Evolutionary conservation across 2,113 vertebrate species (phyloP), one percentile per base, ranked within the genome.

Genomic region (Perca flavescens): DNA sequence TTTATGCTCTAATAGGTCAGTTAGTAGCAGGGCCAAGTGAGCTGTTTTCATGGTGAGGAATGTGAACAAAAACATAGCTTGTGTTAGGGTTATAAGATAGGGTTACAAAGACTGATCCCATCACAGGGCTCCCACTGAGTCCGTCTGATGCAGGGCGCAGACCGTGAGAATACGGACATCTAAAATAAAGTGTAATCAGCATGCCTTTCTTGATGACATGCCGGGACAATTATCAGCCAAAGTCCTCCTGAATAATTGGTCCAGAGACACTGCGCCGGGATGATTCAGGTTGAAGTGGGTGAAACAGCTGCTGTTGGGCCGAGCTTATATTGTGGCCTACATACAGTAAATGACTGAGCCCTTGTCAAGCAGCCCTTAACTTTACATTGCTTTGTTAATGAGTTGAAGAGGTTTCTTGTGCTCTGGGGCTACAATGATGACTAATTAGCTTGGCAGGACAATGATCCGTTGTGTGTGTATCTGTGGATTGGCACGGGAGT

Each of bases 321-420:
- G 1, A 46, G 72, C 72, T 66, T 54, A 25, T 40, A 53, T 34
- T 8, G 31, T 40, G 50, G 47, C 46, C 47, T n/a, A 3, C 6
- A 11, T 43, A 43, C 40, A 11, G 43, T 43, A 49, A 60, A 57
- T 89, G 56, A 77, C 74, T 54, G 77, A 53, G 52, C 34, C 64
- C 65, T 92, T 79, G 77, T 77, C 49, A 22, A 61, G 34, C 60
- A 68, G 70, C 64, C 17, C 58, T 74, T 82, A 14, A 66, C 69
- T 81, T 63, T 83, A 31, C 69, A 40, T 67, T 16, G 72, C 79
- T 75, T 88, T 85, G 85, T 91, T 84, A 64, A 66, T 68, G 52
- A 43, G 52, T 54, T 89, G 74, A 90, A 84, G 79, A 74, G 83
- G 78, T 77, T 87, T 74, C n/a, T 92, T 91, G 84, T 90, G 31